phyloP scores from a whole-genome alignment of 2,888 invertebrate species.

The Protophormia terraenovae region DNA sequence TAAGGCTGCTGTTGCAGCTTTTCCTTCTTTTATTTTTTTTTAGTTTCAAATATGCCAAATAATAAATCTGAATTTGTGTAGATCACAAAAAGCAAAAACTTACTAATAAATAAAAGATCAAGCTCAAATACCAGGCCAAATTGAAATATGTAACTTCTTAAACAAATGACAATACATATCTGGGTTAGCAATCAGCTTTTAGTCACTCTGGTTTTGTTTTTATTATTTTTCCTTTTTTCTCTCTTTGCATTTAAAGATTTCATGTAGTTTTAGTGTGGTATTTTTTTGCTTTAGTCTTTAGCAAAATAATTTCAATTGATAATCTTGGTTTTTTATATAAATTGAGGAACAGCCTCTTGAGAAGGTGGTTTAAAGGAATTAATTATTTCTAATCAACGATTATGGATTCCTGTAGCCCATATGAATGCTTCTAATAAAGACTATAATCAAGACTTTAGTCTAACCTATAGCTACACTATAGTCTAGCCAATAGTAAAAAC shows the following conservation, averaged over 20 bases:
- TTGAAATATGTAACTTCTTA: slow-evolving; percentile 67
- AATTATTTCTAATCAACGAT: too few relatives aligned
- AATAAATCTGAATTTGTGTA: slow-evolving; percentile 53
- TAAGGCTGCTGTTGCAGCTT: slow-evolving; percentile 43
- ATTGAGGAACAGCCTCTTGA: not conserved
- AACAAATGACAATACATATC: slow-evolving; percentile 67
- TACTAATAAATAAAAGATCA: slow-evolving; percentile 46
- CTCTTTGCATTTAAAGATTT: not conserved
- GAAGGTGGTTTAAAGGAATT: slow-evolving; percentile 20
- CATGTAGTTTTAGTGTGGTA: too few relatives aligned
- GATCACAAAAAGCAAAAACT: slow-evolving; percentile 8
- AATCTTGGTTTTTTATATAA: slow-evolving; percentile 43
- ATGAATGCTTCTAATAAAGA: too few relatives aligned
- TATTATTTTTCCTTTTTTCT: not conserved
- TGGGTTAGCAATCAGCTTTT: slow-evolving; percentile 69
- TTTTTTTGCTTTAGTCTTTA: not conserved
- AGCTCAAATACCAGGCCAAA: slow-evolving; percentile 66
- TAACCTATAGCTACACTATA: too few relatives aligned
- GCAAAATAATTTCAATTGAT: slow-evolving; percentile 64
- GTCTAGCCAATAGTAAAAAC: too few relatives aligned
- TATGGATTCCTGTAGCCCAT: too few relatives aligned
- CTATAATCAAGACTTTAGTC: too few relatives aligned
- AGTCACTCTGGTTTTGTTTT: slow-evolving; percentile 52
- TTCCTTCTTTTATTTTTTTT: too few relatives aligned
- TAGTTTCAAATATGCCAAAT: slow-evolving; percentile 55